A percentile compares a stretch with the other conserved stretches of the same genome.
Evolutionary conservation across 2,888 invertebrate genomes (phyloP).

Genomic region (Lymantria dispar): DNA sequence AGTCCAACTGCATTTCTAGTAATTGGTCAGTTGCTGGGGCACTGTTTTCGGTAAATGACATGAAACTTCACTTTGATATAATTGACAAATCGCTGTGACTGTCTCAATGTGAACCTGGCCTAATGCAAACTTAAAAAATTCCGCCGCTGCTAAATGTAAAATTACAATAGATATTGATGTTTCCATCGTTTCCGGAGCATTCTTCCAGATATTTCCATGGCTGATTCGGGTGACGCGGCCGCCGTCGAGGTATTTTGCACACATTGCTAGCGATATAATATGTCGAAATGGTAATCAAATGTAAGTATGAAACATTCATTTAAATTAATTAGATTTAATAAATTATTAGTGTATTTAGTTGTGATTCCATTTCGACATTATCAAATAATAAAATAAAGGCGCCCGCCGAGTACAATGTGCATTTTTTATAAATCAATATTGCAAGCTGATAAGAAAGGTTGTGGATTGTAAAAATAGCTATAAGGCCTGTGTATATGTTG

Average conservation of each 20-base stretch:
- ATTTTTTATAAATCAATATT: constrained; percentile 33
- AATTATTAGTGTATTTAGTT: neutral
- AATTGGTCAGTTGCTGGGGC: too few species aligned
- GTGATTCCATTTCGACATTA: constrained; percentile 61
- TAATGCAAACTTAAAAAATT: too few species aligned
- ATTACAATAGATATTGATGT: neutral
- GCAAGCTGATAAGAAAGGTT: constrained; percentile 35
- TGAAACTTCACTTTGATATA: too few species aligned
- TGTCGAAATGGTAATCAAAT: constrained; percentile 56
- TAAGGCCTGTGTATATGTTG: too few species aligned
- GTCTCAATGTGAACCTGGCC: too few species aligned
- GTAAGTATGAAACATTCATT: neutral
- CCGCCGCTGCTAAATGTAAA: neutral
- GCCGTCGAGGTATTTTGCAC: constrained; percentile 71
- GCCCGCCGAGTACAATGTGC: constrained; percentile 72
- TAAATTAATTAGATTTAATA: neutral
- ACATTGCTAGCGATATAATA: constrained; percentile 75
- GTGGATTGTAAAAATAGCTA: neutral
- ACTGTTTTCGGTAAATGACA: too few species aligned
- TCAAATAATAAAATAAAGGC: constrained; percentile 57
- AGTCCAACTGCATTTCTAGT: too few species aligned
- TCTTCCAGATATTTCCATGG: constrained; percentile 47
- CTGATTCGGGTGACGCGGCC: constrained; percentile 72
- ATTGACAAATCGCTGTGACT: too few species aligned
- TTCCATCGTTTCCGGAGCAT: constrained; percentile 5